These are phyloP conservation scores for Leptinotarsa juncta DNA, from an alignment of 2,888 invertebrate species.

Conservation along the genomic window DNA sequence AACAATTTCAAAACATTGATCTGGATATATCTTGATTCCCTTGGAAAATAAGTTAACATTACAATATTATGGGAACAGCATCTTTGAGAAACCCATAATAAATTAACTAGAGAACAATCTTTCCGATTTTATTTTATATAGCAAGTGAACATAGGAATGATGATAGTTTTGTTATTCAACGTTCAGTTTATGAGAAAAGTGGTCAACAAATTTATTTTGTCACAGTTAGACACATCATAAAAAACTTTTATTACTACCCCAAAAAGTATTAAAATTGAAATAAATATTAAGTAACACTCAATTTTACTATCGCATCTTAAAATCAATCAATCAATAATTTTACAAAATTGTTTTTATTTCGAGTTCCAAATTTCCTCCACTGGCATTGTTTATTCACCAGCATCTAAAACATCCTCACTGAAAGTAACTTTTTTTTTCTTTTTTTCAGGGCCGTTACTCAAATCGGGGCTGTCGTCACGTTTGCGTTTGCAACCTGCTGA, in stretches of 20 bases:
- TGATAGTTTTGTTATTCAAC: neutral
- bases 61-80: too few species aligned
- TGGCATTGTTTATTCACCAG: neutral
- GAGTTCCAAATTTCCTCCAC: neutral
- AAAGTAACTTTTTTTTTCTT: constrained; percentile 40
- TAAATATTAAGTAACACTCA: neutral
- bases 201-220: too few species aligned
- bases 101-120: too few species aligned
- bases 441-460: constrained; percentile 20
- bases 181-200: too few species aligned
- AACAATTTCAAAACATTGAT: too few species aligned
- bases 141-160: neutral
- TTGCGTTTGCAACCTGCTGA: constrained; percentile 17
- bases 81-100: too few species aligned
- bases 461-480: constrained; percentile 13
- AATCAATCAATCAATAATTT: neutral
- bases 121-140: neutral
- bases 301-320: neutral
- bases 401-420: constrained; percentile 25
- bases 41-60: too few species aligned
- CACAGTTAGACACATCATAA: too few species aligned
- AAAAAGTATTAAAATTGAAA: neutral
- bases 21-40: too few species aligned
- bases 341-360: neutral
- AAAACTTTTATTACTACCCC: neutral